These are phyloP conservation scores for Carabus problematicus DNA, from an alignment of 2,888 invertebrate species.

Conservation along the genomic window DNA sequence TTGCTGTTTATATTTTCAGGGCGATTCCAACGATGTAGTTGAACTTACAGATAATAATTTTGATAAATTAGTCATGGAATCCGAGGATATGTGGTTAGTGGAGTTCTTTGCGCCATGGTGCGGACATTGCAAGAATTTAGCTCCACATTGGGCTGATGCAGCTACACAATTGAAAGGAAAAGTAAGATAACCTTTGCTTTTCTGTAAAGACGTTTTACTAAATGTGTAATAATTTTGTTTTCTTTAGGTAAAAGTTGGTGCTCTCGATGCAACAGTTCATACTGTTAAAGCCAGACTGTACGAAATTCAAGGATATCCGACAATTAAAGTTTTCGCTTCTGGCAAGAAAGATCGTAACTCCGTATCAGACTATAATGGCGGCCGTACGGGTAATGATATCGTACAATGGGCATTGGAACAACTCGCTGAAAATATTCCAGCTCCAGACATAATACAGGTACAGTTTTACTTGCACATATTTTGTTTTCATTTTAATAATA, in stretches of 20 bases:
- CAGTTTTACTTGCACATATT: conserved; percentile 12
- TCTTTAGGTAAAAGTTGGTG: conserved; percentile 82
- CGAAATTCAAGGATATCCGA: conserved; percentile 92
- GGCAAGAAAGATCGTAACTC: conserved; percentile 75
- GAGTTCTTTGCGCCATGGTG: conserved; percentile 99
- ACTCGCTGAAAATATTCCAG: conserved; percentile 82
- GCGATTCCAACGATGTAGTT: conserved; percentile 72
- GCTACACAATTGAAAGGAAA: conserved; percentile 95
- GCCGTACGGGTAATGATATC: conserved; percentile 88
- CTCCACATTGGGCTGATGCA: conserved; percentile 95
- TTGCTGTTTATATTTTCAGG: conserved; percentile 49
- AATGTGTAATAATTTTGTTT: not conserved
- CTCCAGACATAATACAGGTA: conserved; percentile 87
- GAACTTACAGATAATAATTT: conserved; percentile 97
- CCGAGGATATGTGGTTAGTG: conserved; percentile 96
- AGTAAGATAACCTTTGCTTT: conserved; percentile 58
- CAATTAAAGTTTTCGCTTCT: conserved; percentile 89
- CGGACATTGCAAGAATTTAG: conserved; percentile 95
- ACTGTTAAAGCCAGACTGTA: conserved; percentile 81
- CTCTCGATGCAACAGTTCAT: conserved; percentile 94
- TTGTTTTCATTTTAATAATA: conserved; percentile 4
- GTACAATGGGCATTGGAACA: conserved; percentile 89
- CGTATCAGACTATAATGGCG: conserved; percentile 89
- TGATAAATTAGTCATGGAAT: conserved; percentile 86
- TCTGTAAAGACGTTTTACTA: not conserved